Percentiles rank a stretch among this genome's conserved stretches.
These are phyloP conservation scores for Monarcha castaneiventris DNA, from an alignment of 2,113 vertebrate species.

Conservation along the genomic window DNA sequence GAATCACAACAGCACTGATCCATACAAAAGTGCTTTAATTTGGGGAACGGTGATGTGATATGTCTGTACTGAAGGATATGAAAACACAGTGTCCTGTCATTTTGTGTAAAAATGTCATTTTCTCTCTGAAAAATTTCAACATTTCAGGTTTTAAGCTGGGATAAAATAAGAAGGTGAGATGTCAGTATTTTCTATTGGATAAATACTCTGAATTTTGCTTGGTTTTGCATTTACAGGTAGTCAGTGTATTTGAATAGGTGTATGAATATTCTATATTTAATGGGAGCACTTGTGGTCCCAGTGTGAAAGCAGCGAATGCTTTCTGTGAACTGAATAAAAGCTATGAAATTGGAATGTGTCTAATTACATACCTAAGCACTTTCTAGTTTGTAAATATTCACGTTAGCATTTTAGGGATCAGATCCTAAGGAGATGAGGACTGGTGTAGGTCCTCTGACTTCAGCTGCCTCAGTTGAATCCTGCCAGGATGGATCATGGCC, in stretches of 20 bases:
- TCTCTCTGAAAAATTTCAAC: not conserved
- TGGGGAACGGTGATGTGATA: not conserved
- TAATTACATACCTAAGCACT: not conserved
- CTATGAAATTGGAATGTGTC: not conserved
- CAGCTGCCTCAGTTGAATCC: not conserved
- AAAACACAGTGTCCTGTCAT: not conserved
- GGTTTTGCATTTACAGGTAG: not conserved
- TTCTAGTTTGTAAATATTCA: not conserved
- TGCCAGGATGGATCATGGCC: not conserved
- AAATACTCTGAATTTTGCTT: not conserved
- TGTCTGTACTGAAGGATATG: not conserved
- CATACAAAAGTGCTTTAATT: not conserved
- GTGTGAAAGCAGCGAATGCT: not conserved
- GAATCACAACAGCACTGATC: not conserved
- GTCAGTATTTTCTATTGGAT: not conserved
- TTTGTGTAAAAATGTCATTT: not conserved
- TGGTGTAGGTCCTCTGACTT: not conserved
- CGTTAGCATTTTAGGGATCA: not conserved
- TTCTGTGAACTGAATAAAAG: not conserved
- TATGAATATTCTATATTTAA: not conserved
- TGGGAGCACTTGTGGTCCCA: accelerated
- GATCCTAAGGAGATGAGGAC: not conserved
- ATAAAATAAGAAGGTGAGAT: not conserved
- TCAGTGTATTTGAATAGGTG: not conserved
- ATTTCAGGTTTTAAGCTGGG: not conserved